Evolutionary conservation across 2,797 vertebrate genomes (phyloP), one percentile per base, ranked within the genome.

Genomic region (Otolemur crassicaudatus): DNA sequence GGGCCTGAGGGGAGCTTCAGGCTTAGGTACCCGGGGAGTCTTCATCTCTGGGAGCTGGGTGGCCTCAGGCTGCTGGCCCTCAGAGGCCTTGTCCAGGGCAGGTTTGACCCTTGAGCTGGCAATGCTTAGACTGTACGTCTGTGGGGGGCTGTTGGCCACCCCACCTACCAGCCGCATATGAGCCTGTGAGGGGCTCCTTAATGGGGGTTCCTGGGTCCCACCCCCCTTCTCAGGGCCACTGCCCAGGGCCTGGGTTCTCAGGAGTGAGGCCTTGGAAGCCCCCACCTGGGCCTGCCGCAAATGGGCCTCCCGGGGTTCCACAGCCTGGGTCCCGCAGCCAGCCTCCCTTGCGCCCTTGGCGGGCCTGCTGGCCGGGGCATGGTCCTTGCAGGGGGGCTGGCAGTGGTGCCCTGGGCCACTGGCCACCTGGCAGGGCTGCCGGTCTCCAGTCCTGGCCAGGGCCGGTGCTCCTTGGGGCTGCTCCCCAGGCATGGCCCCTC

Each of bases 51-150:
- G 99, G 19, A 99, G 99, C 6, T 98, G 99, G 5, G 99, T 98
- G 98, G 99, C 98, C 98, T 99, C 99, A 96, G 99, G 99, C 97
- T 99, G 99, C 0, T 99, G 99, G 98, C 99, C 99, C 93, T 99
- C 99, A 49, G 99, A 72, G 25, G 75, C n/a, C 65, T 84, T 99
- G 29, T 99, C 99, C 58, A 99, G 99, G 97, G 99, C 98, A 53
- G 99, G 99, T 96, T 99, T 99, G 17, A 99, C 98, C 95, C 99
- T 99, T 81, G 99, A 94, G 97, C 99, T 98, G 60, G 99, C 95
- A 92, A 99, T 99, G 97, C 99, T 99, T 96, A 99, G 99, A 97
- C 99, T 98, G 97, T 99, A 99, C 91, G 99, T 99, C 98, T 99
- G 99, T 81, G 99, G 99, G 5, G 99, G 99, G 97, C 99, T 99